These are phyloP conservation scores for Araneus ventricosus DNA, from an alignment of 1,140 invertebrate genomes.

Conservation along the genomic window DNA sequence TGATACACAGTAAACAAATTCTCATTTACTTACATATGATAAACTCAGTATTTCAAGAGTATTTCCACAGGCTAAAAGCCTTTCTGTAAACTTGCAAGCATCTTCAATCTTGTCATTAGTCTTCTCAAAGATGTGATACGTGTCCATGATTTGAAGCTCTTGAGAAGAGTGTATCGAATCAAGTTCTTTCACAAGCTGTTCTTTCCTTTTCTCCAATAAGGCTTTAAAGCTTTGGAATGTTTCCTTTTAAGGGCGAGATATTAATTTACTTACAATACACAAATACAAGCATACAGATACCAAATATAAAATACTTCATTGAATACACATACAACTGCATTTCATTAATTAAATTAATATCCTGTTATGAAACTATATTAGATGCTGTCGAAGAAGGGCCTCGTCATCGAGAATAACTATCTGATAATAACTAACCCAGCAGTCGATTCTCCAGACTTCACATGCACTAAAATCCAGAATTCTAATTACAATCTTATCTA, in stretches of 20 bases:
- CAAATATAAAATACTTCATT: too few species aligned
- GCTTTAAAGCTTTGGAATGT: constrained; percentile 89
- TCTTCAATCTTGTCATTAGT: constrained; percentile 90
- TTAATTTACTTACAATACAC: too few species aligned
- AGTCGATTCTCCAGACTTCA: too few species aligned
- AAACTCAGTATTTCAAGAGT: constrained; percentile 90
- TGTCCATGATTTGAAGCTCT: constrained; percentile 92
- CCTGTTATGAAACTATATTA: too few species aligned
- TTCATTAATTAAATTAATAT: too few species aligned
- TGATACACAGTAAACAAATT: not conserved
- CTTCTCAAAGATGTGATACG: constrained; percentile 89
- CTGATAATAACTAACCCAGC: too few species aligned
- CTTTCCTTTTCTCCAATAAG: constrained; percentile 88
- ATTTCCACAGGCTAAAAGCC: constrained; percentile 90
- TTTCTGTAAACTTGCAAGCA: constrained; percentile 89
- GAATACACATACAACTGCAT: too few species aligned
- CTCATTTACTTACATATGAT: constrained; percentile 81
- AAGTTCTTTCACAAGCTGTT: constrained; percentile 88
- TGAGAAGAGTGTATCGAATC: constrained; percentile 89
- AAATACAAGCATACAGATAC: too few species aligned
- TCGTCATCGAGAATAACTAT: too few species aligned
- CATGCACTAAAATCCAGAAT: too few species aligned
- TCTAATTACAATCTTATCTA: too few species aligned
- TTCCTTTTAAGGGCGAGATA: constrained; percentile 81
- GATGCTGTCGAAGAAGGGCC: too few species aligned